Conservation (phyloP, 2,888 invertebrate genomes). For the Mylabris sibirica region DNA sequence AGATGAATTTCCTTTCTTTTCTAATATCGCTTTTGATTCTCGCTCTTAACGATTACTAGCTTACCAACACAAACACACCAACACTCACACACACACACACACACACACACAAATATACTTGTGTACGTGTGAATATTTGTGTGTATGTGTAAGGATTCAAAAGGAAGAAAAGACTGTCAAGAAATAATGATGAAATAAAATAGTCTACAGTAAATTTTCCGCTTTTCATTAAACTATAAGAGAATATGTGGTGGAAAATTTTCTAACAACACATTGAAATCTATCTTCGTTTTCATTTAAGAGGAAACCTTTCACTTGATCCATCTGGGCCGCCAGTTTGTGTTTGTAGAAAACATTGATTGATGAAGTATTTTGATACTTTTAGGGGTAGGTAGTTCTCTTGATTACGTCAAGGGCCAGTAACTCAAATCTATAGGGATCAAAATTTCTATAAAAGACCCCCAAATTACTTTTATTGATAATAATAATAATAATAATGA, state of each 20-base stretch:
- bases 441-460: neutral
- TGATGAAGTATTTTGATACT: neutral
- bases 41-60: neutral
- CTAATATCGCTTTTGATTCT: constrained; percentile 2
- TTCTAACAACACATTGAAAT: neutral
- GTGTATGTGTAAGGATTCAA: neutral
- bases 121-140: too few relatives aligned
- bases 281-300: neutral
- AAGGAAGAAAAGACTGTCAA: neutral
- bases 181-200: neutral
- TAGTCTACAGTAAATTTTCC: neutral
- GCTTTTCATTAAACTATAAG: neutral
- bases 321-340: constrained; percentile 1
- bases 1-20: constrained; percentile 4
- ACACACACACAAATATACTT: neutral
- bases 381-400: neutral
- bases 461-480: neutral
- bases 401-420: neutral
- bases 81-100: neutral
- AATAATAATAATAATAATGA: neutral
- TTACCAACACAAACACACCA: neutral
- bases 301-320: neutral
- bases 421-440: neutral
- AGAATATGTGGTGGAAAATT: neutral
- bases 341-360: constrained; percentile 1